Conservation (phyloP, 2,113 vertebrate species). For the Myiopsitta monachus region DNA sequence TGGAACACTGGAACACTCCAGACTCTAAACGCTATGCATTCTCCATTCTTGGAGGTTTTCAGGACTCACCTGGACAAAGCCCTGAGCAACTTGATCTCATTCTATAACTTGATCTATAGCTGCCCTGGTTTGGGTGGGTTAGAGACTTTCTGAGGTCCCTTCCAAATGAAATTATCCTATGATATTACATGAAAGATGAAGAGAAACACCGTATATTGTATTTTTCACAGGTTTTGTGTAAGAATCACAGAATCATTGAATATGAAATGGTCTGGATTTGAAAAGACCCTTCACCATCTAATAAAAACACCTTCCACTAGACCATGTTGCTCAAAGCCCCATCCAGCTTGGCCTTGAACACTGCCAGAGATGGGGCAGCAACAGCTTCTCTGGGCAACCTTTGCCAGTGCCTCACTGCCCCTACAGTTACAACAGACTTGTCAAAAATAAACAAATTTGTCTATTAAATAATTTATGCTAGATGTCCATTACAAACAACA, state of each 20-base stretch:
- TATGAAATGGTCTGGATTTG: neutral
- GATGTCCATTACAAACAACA: neutral
- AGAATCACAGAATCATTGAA: neutral
- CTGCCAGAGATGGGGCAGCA: too few relatives aligned
- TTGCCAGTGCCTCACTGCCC: neutral
- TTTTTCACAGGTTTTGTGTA: neutral
- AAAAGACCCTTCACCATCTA: neutral
- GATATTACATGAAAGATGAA: neutral
- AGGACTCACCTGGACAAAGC: neutral
- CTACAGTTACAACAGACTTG: neutral
- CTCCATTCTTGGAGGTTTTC: neutral
- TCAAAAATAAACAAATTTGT: neutral
- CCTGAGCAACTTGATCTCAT: neutral
- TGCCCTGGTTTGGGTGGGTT: neutral
- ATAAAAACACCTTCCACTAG: neutral
- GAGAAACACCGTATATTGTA: neutral
- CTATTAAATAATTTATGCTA: neutral
- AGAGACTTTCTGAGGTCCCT: neutral
- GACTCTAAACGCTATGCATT: rapidly evolving
- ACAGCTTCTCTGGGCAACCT: too few relatives aligned
- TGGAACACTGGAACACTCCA: neutral
- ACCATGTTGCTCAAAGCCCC: neutral
- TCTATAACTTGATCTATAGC: neutral
- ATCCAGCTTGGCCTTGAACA: neutral
- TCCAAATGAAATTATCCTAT: neutral